A percentile compares a stretch with the other conserved stretches of the same genome.
Evolutionary conservation across 2,888 invertebrate genomes (phyloP).

Genomic region (Helleia helle): DNA sequence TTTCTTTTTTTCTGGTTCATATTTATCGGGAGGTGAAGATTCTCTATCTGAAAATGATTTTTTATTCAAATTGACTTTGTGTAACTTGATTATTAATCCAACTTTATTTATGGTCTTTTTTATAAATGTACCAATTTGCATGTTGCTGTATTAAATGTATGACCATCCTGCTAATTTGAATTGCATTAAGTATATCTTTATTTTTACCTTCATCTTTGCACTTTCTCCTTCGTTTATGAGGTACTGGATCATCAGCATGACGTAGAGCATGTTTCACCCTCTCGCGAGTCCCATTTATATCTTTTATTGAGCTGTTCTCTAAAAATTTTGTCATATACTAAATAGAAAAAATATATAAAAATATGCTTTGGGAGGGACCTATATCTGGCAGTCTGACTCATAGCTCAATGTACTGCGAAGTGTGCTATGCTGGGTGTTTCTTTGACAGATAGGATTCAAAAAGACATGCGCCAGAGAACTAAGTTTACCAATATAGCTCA

Average conservation of each 20-base stretch:
- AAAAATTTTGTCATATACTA: conserved; percentile 20
- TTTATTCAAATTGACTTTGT: not conserved
- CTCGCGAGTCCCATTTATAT: conserved; percentile 78
- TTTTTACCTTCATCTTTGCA: conserved; percentile 41
- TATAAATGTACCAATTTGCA: not conserved
- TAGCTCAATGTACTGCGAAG: too few species aligned
- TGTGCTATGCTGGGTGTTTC: too few species aligned
- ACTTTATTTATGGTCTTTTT: too few species aligned
- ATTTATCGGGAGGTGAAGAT: conserved; percentile 43
- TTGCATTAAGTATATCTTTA: conserved; percentile 23
- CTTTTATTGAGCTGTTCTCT: conserved; percentile 47
- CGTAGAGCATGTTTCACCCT: conserved; percentile 86
- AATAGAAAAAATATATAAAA: too few species aligned
- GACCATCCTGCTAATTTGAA: too few species aligned
- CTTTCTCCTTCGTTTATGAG: conserved; percentile 74
- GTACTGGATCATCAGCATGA: conserved; percentile 80
- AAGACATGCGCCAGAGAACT: too few species aligned
- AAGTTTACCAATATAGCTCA: too few species aligned
- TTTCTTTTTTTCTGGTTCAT: conserved; percentile 50
- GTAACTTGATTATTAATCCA: too few species aligned
- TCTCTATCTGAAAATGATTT: conserved; percentile 24
- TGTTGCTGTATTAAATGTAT: too few species aligned
- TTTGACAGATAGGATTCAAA: too few species aligned
- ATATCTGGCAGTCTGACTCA: too few species aligned
- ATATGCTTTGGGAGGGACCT: too few species aligned